Conservation (phyloP, 2,113 vertebrate genomes). For the Ceyx cyanopectus region DNA sequence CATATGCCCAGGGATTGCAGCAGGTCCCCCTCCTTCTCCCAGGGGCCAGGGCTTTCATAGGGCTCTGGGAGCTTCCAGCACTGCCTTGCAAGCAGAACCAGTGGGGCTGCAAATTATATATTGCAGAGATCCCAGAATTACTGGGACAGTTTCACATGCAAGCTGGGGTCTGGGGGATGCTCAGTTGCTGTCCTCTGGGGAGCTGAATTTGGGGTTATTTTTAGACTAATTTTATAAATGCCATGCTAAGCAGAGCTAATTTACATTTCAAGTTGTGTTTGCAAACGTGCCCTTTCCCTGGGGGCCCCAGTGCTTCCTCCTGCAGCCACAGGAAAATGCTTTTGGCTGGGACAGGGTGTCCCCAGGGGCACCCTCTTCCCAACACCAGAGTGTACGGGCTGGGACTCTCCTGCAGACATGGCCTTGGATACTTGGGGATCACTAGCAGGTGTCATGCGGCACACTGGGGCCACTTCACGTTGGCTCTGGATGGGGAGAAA, state of each 20-base stretch:
- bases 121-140: slow-evolving; percentile 52
- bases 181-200: slow-evolving; percentile 33
- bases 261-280: slow-evolving; percentile 38
- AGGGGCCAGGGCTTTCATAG: not conserved
- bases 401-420: not conserved
- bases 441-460: rapidly evolving
- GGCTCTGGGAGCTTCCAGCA: not conserved
- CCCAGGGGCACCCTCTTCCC: not conserved
- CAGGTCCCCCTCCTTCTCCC: not conserved
- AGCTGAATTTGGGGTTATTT: slow-evolving; percentile 45
- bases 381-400: not conserved
- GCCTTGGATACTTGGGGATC: rapidly evolving
- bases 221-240: slow-evolving; percentile 41
- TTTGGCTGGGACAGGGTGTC: not conserved
- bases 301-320: rapidly evolving
- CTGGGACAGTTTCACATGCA: slow-evolving; percentile 10
- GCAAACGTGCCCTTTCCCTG: not conserved
- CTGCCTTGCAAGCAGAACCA: not conserved
- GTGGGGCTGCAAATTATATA: not conserved
- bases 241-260: not conserved
- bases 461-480: rapidly evolving
- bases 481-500: not conserved
- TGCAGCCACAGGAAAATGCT: not conserved
- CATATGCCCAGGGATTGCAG: not conserved
- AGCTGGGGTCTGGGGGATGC: slow-evolving; percentile 56